Evolutionary conservation across 1,140 invertebrate species (phyloP), one percentile per base, ranked within the genome.

Genomic region (Drosophila kurseongensis): DNA sequence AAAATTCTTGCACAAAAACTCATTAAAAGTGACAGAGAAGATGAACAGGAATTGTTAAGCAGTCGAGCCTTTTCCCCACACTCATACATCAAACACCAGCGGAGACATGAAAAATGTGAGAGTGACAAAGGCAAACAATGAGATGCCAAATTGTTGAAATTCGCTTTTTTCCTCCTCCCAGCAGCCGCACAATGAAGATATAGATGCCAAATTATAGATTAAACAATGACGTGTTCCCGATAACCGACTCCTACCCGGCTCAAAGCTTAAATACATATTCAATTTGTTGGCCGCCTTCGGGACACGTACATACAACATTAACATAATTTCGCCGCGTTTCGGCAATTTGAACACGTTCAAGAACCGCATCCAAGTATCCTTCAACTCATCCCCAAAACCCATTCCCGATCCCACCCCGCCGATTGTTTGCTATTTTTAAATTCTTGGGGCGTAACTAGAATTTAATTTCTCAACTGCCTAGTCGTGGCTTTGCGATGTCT

Each of bases 321-420:
- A 76, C 80, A 84, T 80, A 84, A 84, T 84, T 84, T 84, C 61
- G 59, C 76, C 62, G 80, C 72, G 65, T 80, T 80, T 78, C 78
- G 63, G 61, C 81, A 85, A 85, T 85, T 85, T 85, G 72, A 60
- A 85, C 82, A 85, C 82, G 82, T 86, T 85, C 80, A 84, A 62
- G 67, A 74, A 56, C 61, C 63, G 75, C 45, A 75, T 74, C 54
- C 62, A 61, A 68, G 66, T 52, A 51, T 58, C 42, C 60, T 38
- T 61, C 57, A 71, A 42, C 40, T 50, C 38, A 8, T 10, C 5
- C 10, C 5, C 16, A 1, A 18, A 32, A 42, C 29, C 32, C 42
- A 18, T 35, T 23, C 23, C 23, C 23, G 23, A 23, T 23, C 0
- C 16, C 32, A 4, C 23, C 50, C 14, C 45, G 18, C 6, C 67